These are phyloP conservation scores for Protonibea diacanthus DNA, from an alignment of 2,797 vertebrate species.

Conservation along the genomic window DNA sequence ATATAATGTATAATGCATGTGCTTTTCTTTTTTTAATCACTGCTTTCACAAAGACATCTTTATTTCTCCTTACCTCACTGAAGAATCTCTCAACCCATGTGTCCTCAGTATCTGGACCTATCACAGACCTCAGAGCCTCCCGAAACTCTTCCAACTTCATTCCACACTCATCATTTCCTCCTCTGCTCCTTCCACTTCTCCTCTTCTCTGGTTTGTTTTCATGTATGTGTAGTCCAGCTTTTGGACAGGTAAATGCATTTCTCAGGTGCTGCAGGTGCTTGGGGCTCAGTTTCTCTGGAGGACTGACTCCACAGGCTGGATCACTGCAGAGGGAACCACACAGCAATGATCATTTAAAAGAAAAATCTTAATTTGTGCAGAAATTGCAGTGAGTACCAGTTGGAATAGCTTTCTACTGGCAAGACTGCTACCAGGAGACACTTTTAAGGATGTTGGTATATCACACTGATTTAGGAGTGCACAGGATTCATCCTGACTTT, in stretches of 20 bases:
- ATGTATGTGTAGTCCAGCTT: not conserved
- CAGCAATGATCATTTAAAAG: not conserved
- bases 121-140: slow-evolving; percentile 57
- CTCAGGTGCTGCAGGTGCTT: slow-evolving; percentile 70
- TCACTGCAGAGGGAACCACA: slow-evolving; percentile 51
- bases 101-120: slow-evolving; percentile 57
- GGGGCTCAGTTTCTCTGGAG: slow-evolving; percentile 70
- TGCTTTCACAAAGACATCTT: not conserved
- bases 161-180: slow-evolving; percentile 23
- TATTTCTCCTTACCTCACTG: slow-evolving; percentile 70
- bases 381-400: not conserved
- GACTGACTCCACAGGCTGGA: slow-evolving; percentile 44
- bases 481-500: no score
- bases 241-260: slow-evolving; percentile 57
- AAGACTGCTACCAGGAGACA: not conserved
- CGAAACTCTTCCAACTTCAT: slow-evolving; percentile 75
- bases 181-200: slow-evolving; percentile 4
- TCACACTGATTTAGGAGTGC: no score
- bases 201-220: not conserved
- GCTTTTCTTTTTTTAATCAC: not conserved
- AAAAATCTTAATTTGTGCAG: slow-evolving; percentile 3
- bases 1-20: not conserved
- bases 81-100: slow-evolving; percentile 72
- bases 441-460: not conserved
- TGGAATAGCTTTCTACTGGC: not conserved